phyloP scores from a whole-genome alignment of 1,140 invertebrate species.

The Pachyrhynchus sulphureomaculatus region DNA sequence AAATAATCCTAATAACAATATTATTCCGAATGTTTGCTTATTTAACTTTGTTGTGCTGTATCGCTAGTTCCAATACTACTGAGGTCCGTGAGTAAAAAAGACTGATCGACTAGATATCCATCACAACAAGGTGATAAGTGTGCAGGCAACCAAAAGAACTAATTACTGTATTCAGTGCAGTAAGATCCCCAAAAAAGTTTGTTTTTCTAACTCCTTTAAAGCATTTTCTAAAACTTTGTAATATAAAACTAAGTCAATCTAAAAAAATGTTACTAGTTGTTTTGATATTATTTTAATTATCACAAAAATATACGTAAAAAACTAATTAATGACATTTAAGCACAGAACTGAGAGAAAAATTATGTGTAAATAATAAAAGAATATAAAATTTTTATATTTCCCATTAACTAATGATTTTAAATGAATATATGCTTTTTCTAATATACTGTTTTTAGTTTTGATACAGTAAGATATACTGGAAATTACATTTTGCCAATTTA shows the following conservation, averaged over 20 bases:
- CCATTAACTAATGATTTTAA: background rate
- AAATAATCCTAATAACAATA: too few relatives aligned
- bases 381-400: constrained; percentile 18
- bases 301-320: constrained; percentile 15
- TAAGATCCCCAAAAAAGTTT: too few relatives aligned
- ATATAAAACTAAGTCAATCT: background rate
- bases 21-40: too few relatives aligned
- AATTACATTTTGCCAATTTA: background rate
- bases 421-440: constrained; percentile 9
- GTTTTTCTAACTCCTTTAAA: background rate
- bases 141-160: too few relatives aligned
- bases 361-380: background rate
- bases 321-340: constrained; percentile 8
- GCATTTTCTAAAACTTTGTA: background rate
- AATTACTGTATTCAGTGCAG: too few relatives aligned
- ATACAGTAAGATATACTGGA: background rate
- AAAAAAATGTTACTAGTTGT: too few relatives aligned
- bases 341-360: constrained; percentile 9
- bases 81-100: too few relatives aligned
- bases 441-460: background rate
- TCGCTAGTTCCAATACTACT: too few relatives aligned
- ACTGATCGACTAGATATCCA: too few relatives aligned
- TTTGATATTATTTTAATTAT: background rate
- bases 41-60: too few relatives aligned
- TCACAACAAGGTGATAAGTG: too few relatives aligned